Percentiles rank a stretch among this genome's conserved stretches.
Conservation (phyloP, 2,888 invertebrate species). For the Coleophora flavipennella region DNA sequence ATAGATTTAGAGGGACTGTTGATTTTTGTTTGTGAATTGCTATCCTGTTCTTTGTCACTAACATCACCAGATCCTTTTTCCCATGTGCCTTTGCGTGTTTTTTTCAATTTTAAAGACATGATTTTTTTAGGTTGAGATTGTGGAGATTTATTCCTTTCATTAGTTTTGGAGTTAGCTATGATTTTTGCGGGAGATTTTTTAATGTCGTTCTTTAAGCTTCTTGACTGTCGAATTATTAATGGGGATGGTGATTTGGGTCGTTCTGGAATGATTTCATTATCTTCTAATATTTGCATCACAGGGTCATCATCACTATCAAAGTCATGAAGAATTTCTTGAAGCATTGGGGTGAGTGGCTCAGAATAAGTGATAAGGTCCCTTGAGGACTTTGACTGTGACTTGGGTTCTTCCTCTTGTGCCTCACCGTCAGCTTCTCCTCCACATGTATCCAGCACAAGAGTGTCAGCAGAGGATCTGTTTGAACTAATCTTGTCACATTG, state of each 20-base stretch:
- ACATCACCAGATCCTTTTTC: slow-evolving; percentile 1
- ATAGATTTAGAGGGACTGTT: not conserved
- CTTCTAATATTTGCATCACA: slow-evolving; percentile 35
- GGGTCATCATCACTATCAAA: slow-evolving; percentile 45
- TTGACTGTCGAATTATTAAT: slow-evolving; percentile 13
- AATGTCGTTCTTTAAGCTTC: not conserved
- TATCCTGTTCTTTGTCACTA: too few species aligned
- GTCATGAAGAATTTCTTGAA: slow-evolving; percentile 46
- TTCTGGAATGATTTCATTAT: slow-evolving; percentile 11
- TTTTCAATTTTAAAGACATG: slow-evolving; percentile 11
- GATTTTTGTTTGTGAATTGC: too few species aligned
- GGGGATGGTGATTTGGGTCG: slow-evolving; percentile 8
- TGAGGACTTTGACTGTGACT: slow-evolving; percentile 27
- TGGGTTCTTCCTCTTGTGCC: slow-evolving; percentile 18
- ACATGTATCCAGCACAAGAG: slow-evolving; percentile 41
- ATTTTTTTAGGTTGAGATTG: slow-evolving; percentile 8
- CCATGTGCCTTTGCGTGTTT: slow-evolving; percentile 10
- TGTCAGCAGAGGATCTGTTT: slow-evolving; percentile 53
- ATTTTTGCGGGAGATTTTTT: slow-evolving; percentile 1
- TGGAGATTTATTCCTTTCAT: slow-evolving; percentile 4
- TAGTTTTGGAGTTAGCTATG: not conserved
- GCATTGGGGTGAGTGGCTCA: slow-evolving; percentile 45
- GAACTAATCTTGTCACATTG: slow-evolving; percentile 35
- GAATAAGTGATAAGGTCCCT: slow-evolving; percentile 45
- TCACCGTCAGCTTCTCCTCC: slow-evolving; percentile 46